Base-by-base conservation (phyloP, 1,140 invertebrate genomes). In the Drosophila persimilis region DNA sequence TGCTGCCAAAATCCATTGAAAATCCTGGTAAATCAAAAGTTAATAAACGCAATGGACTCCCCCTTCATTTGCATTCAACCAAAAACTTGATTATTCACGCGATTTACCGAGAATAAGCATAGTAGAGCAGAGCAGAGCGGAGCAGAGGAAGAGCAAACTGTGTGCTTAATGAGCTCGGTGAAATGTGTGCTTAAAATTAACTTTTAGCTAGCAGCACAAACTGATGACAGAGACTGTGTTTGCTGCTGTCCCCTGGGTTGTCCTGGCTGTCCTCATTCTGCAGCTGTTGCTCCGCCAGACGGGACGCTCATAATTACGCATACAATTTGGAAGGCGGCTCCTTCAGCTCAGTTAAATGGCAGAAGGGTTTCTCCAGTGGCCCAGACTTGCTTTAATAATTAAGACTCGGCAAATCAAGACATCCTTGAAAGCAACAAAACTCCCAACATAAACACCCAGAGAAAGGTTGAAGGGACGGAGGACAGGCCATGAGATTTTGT, bases 171-270 rank as follows among this genome's bases (percentile, higher is more conserved):
- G 80, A 80, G 80, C 80, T 85, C 63, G 65, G 72, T 62, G 72
- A 85, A 85, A 80, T 85, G 80, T 84, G 67, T 85, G 74, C 74
- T 80, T 76, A 66, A 84, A 84, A 84, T 84, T 85, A 85, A 84
- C 80, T 84, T 72, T 74, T 45, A 61, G 59, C 78, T 57, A 72
- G 67, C 67, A 43, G 67, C 73, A 75, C 67, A 62, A 48, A 65
- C 46, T 51, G 64, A 45, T 39, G 59, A 57, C 52, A 57, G 43
- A 46, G 58, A 59, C 44, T 55, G 50, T 44, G 50, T n/a, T 24
- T 46, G 24, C 58, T 47, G 58, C 53, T 65, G 72, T 50, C 51
- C 54, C 44, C 7, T 24, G 20, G 20, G 41, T 22, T 31, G 24
- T 17, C 26, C 61, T 61, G 60, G 31, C n/a, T 35, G 26, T 20